phyloP scores from a whole-genome alignment of 2,113 vertebrate species.

The Aldabrachelys gigantea region DNA sequence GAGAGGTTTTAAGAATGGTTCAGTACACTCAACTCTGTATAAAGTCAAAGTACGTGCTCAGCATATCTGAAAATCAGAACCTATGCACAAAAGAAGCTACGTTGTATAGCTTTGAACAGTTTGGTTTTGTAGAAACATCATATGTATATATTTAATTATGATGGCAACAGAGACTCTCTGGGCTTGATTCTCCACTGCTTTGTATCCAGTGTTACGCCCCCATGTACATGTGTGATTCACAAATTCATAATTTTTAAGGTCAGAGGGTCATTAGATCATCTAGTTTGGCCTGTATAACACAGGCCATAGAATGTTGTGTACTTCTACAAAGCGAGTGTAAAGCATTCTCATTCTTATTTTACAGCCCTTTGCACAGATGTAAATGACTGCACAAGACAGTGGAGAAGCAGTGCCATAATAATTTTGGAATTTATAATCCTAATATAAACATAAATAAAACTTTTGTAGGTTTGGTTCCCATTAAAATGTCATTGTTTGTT shows the following conservation, averaged over 20 bases:
- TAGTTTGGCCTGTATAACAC: background rate
- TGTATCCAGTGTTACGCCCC: background rate
- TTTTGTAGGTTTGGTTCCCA: background rate
- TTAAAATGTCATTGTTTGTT: background rate
- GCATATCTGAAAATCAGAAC: background rate
- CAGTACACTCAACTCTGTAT: background rate
- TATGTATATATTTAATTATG: background rate
- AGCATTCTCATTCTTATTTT: background rate
- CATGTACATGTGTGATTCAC: background rate
- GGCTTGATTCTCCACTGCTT: background rate
- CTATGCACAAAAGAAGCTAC: background rate
- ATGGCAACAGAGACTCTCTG: background rate
- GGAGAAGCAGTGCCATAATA: background rate
- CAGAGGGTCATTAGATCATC: background rate
- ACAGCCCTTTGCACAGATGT: background rate
- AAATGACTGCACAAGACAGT: background rate
- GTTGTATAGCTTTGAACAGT: background rate
- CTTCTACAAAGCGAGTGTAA: conserved; percentile 1
- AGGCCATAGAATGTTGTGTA: background rate
- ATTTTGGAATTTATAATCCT: background rate
- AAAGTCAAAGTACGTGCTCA: background rate
- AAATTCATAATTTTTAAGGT: background rate
- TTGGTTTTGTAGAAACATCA: background rate
- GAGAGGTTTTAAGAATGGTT: background rate
- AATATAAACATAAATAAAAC: background rate